Evolutionary conservation across 2,113 vertebrate genomes (phyloP).

Genomic region (Limanda limanda): DNA sequence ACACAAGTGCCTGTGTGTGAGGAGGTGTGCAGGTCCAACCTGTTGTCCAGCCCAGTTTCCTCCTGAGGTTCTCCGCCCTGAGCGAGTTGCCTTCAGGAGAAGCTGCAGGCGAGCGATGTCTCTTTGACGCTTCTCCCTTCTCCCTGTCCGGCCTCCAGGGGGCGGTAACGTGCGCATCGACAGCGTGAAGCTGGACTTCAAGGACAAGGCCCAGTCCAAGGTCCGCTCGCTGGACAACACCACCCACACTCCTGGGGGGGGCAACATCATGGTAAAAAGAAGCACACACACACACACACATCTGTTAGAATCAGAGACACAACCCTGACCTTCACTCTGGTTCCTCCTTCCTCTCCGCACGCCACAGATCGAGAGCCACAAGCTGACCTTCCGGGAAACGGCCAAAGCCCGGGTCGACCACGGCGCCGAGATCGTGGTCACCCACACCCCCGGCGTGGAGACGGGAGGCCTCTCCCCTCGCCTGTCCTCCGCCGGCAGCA

Average conservation of each 20-base stretch:
- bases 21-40: no score
- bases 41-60: not conserved
- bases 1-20: no score
- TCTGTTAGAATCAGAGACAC: not conserved
- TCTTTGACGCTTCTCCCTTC: constrained; percentile 12
- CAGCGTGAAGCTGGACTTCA: constrained; percentile 95
- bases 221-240: constrained; percentile 91
- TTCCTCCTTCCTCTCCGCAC: not conserved
- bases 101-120: not conserved
- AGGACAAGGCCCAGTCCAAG: constrained; percentile 94
- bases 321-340: not conserved
- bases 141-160: constrained; percentile 75
- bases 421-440: constrained; percentile 93
- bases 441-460: constrained; percentile 86
- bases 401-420: constrained; percentile 96
- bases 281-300: constrained; percentile 2
- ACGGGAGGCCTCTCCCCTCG: constrained; percentile 90
- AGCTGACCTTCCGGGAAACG: constrained; percentile 91
- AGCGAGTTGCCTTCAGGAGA: not conserved
- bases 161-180: constrained; percentile 93
- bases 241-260: constrained; percentile 91
- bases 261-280: constrained; percentile 91
- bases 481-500: constrained; percentile 91
- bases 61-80: no score
- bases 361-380: constrained; percentile 96